A percentile compares a stretch with the other conserved stretches of the same genome.
Evolutionary conservation across 2,888 invertebrate genomes (phyloP).

Genomic region (Melieria picta): DNA sequence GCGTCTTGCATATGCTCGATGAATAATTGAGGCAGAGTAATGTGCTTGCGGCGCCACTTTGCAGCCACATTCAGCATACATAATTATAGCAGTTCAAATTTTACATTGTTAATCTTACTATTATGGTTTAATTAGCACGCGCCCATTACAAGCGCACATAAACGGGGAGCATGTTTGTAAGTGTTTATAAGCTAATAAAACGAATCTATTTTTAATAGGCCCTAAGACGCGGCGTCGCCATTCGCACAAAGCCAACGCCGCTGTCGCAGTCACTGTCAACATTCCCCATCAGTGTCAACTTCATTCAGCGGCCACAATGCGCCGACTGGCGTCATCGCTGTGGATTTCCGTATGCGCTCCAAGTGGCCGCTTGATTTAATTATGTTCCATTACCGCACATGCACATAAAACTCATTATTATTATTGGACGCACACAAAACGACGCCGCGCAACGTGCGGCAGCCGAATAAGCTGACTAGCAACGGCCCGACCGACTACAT

Average conservation of each 20-base stretch:
- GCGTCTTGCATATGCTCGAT: too few species aligned
- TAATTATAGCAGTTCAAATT: conserved; percentile 20
- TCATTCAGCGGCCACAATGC: too few species aligned
- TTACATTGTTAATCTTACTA: conserved; percentile 14
- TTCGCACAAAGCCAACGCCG: neutral
- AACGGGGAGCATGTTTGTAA: conserved; percentile 4
- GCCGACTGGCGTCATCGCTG: too few species aligned
- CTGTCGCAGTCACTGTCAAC: too few species aligned
- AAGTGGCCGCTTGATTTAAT: conserved; percentile 30
- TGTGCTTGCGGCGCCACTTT: too few species aligned
- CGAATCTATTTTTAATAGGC: conserved; percentile 31
- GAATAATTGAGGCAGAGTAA: too few species aligned
- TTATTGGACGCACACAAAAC: conserved; percentile 87
- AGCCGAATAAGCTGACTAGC: too few species aligned
- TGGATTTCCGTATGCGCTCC: too few species aligned
- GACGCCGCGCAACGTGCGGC: too few species aligned
- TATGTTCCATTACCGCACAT: conserved; percentile 16
- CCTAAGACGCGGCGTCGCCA: neutral
- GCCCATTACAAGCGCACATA: neutral
- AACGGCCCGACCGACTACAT: too few species aligned
- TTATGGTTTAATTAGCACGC: conserved; percentile 21
- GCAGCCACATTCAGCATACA: neutral
- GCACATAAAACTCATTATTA: conserved; percentile 55
- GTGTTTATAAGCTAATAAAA: conserved; percentile 25
- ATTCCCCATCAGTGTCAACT: too few species aligned